Conservation (phyloP, 2,888 invertebrate species). For the Elysia crispata region DNA sequence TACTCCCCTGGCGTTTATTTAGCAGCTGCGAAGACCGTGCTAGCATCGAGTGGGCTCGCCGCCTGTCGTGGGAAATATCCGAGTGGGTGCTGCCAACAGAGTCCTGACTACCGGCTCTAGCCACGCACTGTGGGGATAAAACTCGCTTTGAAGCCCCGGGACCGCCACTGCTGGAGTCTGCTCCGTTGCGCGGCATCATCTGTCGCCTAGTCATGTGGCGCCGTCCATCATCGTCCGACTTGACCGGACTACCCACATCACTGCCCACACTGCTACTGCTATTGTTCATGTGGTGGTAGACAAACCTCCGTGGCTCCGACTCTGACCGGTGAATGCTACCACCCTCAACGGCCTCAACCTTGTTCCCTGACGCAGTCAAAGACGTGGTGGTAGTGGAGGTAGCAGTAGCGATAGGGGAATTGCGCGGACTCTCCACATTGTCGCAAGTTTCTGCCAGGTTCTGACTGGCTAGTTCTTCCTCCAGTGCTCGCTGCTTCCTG, state of each 20-base stretch:
- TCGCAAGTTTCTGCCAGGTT: constrained; percentile 93
- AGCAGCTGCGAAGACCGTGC: constrained; percentile 61
- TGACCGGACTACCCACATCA: neutral
- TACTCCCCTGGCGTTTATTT: constrained; percentile 63
- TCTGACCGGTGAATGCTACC: constrained; percentile 44
- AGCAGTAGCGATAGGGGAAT: constrained; percentile 74
- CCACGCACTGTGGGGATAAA: constrained; percentile 78
- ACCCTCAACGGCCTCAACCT: constrained; percentile 1
- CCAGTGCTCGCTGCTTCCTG: constrained; percentile 85
- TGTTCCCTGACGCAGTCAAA: constrained; percentile 49
- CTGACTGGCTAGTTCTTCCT: constrained; percentile 80
- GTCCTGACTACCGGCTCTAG: constrained; percentile 88
- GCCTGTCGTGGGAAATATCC: constrained; percentile 74
- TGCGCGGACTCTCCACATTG: constrained; percentile 84
- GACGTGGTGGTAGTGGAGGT: constrained; percentile 56
- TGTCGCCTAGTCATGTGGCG: constrained; percentile 50
- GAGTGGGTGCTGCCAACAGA: constrained; percentile 84
- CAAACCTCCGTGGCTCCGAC: constrained; percentile 45
- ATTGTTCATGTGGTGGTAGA: constrained; percentile 36
- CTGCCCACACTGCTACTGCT: constrained; percentile 17
- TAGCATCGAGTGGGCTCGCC: constrained; percentile 63
- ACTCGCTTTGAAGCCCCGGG: constrained; percentile 38
- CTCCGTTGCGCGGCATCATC: constrained; percentile 46
- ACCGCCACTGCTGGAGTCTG: constrained; percentile 1
- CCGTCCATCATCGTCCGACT: constrained; percentile 31